A percentile compares a stretch with the other conserved stretches of the same genome.
These are phyloP conservation scores for Nipponacmea schrenckii DNA, from an alignment of 2,888 invertebrate genomes.

Conservation along the genomic window DNA sequence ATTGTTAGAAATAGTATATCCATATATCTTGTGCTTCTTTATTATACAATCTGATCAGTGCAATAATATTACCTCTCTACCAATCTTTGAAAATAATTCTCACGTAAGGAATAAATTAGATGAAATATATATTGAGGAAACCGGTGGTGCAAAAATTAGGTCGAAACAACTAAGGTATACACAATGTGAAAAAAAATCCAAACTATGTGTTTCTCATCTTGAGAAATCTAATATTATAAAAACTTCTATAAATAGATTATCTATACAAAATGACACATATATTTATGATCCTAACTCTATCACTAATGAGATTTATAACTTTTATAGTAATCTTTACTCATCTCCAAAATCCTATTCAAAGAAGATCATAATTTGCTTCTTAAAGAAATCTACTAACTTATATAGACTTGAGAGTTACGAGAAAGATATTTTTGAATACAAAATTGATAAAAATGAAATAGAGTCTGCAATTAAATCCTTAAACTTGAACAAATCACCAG, in stretches of 20 bases:
- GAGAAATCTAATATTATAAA: not conserved
- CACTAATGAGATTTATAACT: not conserved
- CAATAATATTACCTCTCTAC: conserved; percentile 7
- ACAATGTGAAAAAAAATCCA: conserved; percentile 17
- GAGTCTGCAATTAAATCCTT: too few species aligned
- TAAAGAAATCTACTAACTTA: too few species aligned
- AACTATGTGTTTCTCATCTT: conserved; percentile 68
- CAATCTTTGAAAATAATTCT: not conserved
- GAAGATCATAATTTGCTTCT: too few species aligned
- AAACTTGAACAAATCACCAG: too few species aligned
- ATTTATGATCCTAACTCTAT: too few species aligned
- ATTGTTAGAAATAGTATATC: too few species aligned
- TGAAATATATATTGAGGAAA: conserved; percentile 8
- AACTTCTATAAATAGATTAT: not conserved
- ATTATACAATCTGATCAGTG: not conserved
- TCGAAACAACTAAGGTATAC: conserved; percentile 9
- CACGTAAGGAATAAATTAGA: not conserved
- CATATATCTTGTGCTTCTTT: too few species aligned
- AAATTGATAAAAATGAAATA: too few species aligned
- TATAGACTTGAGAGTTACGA: too few species aligned
- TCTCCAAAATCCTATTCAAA: too few species aligned
- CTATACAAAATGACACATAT: too few species aligned
- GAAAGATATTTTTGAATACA: too few species aligned
- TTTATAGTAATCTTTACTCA: not conserved
- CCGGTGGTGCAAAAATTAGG: conserved; percentile 13